Percentiles rank a stretch among this genome's conserved stretches.
Conservation (phyloP, 2,888 invertebrate species). For the Brenthis hecate region DNA sequence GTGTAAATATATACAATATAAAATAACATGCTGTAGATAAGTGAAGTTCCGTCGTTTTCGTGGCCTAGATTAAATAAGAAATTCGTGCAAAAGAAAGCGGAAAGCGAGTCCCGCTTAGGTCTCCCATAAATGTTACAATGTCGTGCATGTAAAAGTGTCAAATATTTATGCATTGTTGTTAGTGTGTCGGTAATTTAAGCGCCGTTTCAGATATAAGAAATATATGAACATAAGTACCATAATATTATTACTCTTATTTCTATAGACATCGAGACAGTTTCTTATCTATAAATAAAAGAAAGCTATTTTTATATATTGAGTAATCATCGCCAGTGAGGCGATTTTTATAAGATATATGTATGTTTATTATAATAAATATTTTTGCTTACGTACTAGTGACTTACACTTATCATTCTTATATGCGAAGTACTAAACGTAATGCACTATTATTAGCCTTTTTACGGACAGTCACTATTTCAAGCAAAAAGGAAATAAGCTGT, state of each 20-base stretch:
- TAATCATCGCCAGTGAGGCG: no score
- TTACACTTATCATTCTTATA: no score
- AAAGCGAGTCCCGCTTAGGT: slow-evolving; percentile 76
- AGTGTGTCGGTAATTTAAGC: slow-evolving; percentile 62
- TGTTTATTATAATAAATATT: no score
- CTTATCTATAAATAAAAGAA: no score
- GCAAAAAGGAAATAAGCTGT: slow-evolving; percentile 17
- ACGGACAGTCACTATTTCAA: neutral
- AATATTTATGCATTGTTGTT: slow-evolving; percentile 68
- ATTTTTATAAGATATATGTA: no score
- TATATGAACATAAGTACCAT: no score
- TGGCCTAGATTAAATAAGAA: slow-evolving; percentile 58
- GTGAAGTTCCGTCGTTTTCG: slow-evolving; percentile 40
- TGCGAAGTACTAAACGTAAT: neutral
- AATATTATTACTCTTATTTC: no score
- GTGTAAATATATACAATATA: slow-evolving; percentile 13
- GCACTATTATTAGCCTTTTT: slow-evolving; percentile 3
- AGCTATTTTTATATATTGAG: no score
- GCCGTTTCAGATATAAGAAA: neutral
- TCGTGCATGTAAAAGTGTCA: slow-evolving; percentile 76
- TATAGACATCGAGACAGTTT: no score
- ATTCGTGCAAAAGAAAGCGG: slow-evolving; percentile 79
- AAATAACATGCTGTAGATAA: slow-evolving; percentile 2
- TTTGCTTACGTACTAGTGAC: no score
- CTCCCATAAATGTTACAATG: slow-evolving; percentile 73